Base-by-base conservation (phyloP, 2,113 vertebrate genomes). In the Thamnaconus septentrionalis region DNA sequence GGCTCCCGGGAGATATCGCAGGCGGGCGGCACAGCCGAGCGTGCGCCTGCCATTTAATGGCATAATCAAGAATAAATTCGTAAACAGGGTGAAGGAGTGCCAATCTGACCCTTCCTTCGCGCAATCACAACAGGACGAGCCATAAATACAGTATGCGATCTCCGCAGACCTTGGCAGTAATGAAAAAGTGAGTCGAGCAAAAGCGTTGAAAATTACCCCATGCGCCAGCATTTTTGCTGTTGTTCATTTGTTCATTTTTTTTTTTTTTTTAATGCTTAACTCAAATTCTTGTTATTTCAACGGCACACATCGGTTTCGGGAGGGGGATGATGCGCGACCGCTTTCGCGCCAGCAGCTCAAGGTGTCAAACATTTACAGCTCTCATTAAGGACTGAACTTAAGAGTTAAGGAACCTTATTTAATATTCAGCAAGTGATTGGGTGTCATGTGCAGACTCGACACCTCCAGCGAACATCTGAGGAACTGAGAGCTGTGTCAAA, bases 41-140 rank as follows among this genome's bases (percentile, higher is more conserved):
- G 61, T 41, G 64, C 18, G 11, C 47, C 80, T 59, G 70, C 71
- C 74, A 77, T 74, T 69, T 76, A 80, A 88, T 80, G 72, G 78
- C 69, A 82, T 82, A 84, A 84, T 86, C 77, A 82, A 75, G 78
- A 67, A 51, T 59, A 63, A 71, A 83, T 82, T 76, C 48, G 67
- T 75, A 82, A 81, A 48, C 54, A n/a, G 74, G 50, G 43, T 49
- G 44, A 53, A 64, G 66, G 51, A 67, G 77, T 63, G 64, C 47
- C 76, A 61, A 77, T 71, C 46, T 75, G 63, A 87, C 78, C 69
- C 62, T 67, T 70, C 62, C 63, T 59, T 69, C 73, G 47, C 65
- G 66, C 61, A 6, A 70, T 64, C 66, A 59, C 62, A 71, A 66
- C 12, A 56, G 60, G 65, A 53, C 61, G 50, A 66, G 61, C 45